These are phyloP conservation scores for Bovichtus variegatus DNA, from an alignment of 2,797 vertebrate species.

Conservation along the genomic window DNA sequence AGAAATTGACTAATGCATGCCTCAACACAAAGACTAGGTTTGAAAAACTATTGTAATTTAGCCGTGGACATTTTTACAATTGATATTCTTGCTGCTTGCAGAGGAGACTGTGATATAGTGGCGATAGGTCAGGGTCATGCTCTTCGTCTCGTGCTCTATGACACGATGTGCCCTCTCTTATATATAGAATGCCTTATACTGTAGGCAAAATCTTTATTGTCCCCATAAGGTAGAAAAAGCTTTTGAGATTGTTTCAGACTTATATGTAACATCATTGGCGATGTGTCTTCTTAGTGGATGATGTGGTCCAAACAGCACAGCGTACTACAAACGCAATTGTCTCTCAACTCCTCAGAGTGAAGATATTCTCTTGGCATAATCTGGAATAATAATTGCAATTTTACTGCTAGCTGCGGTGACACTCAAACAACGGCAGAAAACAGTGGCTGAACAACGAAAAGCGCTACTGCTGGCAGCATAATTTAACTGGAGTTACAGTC, in stretches of 20 bases:
- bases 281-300: not conserved
- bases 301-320: not conserved
- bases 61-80: conserved; percentile 1
- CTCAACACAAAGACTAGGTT: conserved; percentile 20
- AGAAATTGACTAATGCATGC: conserved; percentile 9
- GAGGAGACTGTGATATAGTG: conserved; percentile 5
- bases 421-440: not conserved
- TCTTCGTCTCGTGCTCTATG: not conserved
- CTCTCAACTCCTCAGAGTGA: not conserved
- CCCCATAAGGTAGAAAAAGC: not conserved
- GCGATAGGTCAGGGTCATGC: not conserved
- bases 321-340: not conserved
- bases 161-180: not conserved
- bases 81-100: not conserved
- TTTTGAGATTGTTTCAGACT: conserved; percentile 3
- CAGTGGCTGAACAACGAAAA: not conserved
- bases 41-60: conserved; percentile 1
- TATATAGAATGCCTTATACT: not conserved
- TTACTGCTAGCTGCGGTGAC: not conserved
- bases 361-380: not conserved
- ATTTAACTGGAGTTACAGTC: not conserved
- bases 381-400: not conserved
- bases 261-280: not conserved
- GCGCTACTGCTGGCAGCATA: not conserved
- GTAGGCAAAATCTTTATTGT: not conserved